Evolutionary conservation across 2,888 invertebrate species (phyloP).

Genomic region (Lasioglossum zephyrum): DNA sequence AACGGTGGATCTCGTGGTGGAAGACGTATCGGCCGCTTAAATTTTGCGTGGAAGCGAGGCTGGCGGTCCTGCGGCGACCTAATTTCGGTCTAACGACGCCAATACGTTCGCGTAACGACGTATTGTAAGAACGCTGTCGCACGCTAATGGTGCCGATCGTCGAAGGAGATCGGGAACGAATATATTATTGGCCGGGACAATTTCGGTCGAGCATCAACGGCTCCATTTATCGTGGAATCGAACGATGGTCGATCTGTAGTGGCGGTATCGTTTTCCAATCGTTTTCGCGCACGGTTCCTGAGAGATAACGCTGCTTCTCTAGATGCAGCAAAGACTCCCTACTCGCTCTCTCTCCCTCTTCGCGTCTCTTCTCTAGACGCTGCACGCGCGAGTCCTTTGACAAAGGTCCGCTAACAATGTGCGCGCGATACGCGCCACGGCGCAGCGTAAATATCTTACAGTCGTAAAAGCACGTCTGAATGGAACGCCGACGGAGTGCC

Average conservation of each 20-base stretch:
- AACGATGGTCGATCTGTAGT: neutral
- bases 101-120: conserved; percentile 23
- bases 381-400: conserved; percentile 17
- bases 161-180: neutral
- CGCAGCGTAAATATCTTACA: conserved; percentile 45
- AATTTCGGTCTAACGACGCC: conserved; percentile 14
- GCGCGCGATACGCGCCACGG: conserved; percentile 15
- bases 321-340: neutral
- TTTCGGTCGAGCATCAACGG: neutral
- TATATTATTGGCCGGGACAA: neutral
- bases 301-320: conserved; percentile 12
- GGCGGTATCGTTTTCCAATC: conserved; percentile 49
- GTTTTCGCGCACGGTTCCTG: conserved; percentile 12
- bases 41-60: neutral
- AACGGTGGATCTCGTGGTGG: neutral
- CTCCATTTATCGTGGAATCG: conserved; percentile 11
- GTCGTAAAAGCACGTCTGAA: conserved; percentile 22
- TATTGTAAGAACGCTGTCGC: conserved; percentile 16
- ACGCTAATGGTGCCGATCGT: conserved; percentile 2
- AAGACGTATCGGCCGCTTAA: conserved; percentile 14
- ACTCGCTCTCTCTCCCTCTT: neutral
- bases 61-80: conserved; percentile 14
- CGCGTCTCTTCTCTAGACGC: neutral
- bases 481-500: conserved; percentile 6
- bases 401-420: conserved; percentile 32